phyloP scores from a whole-genome alignment of 2,888 invertebrate genomes.

The Camponotus fellah region DNA sequence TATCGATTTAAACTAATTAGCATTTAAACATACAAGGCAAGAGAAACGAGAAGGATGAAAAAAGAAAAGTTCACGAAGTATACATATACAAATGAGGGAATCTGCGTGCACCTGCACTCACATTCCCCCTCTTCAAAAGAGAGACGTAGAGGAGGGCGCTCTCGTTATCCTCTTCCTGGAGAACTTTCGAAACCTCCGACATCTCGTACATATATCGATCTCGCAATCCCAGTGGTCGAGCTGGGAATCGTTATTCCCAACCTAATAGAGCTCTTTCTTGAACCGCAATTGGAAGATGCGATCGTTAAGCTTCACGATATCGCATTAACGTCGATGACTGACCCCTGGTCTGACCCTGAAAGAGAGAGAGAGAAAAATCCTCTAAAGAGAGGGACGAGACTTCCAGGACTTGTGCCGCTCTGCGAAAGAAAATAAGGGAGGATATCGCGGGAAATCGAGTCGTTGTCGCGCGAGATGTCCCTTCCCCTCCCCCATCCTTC shows the following conservation, averaged over 20 bases:
- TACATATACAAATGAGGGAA: neutral
- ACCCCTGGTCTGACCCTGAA: conserved; percentile 51
- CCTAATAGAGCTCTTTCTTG: conserved; percentile 42
- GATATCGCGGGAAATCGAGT: conserved; percentile 40
- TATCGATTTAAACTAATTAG: neutral
- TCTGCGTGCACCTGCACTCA: conserved; percentile 28
- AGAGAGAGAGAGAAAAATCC: conserved; percentile 34
- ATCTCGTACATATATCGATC: neutral
- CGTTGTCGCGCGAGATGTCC: conserved; percentile 8
- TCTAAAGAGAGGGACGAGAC: conserved; percentile 3
- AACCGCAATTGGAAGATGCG: conserved; percentile 43
- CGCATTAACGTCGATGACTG: conserved; percentile 46
- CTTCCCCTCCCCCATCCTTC: neutral
- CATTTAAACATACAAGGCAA: neutral
- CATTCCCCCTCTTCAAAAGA: neutral
- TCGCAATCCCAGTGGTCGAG: conserved; percentile 8
- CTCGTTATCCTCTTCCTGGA: neutral
- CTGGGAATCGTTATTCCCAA: conserved; percentile 33
- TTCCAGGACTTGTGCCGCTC: neutral
- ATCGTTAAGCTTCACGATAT: conserved; percentile 35
- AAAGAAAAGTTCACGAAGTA: conserved; percentile 32
- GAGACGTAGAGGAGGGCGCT: neutral
- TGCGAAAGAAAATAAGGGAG: conserved; percentile 11
- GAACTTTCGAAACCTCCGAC: conserved; percentile 15
- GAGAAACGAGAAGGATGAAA: conserved; percentile 46